phyloP scores from a whole-genome alignment of 2,888 invertebrate genomes.

The Xanthia icteritia region DNA sequence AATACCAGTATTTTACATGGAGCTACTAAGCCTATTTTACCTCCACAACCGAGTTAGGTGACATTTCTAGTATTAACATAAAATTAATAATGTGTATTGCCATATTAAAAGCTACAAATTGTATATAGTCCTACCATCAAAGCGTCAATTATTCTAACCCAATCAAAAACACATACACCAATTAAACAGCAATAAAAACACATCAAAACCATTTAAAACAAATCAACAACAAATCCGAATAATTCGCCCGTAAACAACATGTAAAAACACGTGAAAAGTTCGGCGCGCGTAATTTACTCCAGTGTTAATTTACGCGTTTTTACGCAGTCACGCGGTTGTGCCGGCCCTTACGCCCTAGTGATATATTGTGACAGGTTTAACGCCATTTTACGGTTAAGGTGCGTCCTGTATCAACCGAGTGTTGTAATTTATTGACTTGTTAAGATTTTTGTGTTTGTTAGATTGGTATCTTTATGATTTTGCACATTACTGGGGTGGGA shows the following conservation, averaged over 20 bases:
- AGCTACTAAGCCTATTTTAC: too few species aligned
- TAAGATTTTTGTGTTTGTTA: constrained; percentile 57
- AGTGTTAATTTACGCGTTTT: constrained; percentile 68
- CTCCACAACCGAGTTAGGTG: neutral
- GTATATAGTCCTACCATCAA: neutral
- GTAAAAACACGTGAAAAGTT: constrained; percentile 51
- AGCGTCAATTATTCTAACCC: constrained; percentile 7
- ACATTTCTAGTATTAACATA: neutral
- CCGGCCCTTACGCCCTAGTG: constrained; percentile 63
- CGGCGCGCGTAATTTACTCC: constrained; percentile 49
- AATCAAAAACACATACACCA: constrained; percentile 16
- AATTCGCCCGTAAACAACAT: constrained; percentile 55
- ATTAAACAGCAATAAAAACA: constrained; percentile 39
- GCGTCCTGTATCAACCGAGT: constrained; percentile 64
- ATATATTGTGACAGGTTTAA: constrained; percentile 65
- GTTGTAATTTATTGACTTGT: constrained; percentile 65
- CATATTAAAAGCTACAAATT: neutral
- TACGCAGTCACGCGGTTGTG: constrained; percentile 55
- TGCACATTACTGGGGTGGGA: constrained; percentile 3
- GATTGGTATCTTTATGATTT: constrained; percentile 55
- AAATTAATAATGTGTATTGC: neutral
- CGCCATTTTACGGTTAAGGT: constrained; percentile 66
- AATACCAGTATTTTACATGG: too few species aligned
- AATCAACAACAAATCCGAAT: constrained; percentile 54
- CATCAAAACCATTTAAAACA: constrained; percentile 44